Evolutionary conservation across 2,113 vertebrate genomes (phyloP).

Genomic region (Chlamydotis undulata): DNA sequence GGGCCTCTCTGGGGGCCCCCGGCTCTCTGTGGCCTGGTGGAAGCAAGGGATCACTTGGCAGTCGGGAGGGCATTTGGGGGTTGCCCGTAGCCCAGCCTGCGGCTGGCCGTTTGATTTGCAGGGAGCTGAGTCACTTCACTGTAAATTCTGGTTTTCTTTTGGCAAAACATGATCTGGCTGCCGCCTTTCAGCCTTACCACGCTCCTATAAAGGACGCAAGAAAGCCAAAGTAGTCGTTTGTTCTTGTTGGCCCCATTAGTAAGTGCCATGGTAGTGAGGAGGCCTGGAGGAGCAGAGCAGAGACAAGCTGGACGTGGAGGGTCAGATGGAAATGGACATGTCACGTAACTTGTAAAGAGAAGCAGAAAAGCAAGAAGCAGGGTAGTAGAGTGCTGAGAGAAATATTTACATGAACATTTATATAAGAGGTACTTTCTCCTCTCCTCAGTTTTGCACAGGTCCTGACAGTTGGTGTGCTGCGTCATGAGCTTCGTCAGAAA

Average conservation of each 20-base stretch:
- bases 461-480: background rate
- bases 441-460: background rate
- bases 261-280: background rate
- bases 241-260: background rate
- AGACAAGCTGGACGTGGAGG: background rate
- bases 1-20: accelerated
- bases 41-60: background rate
- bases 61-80: accelerated
- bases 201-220: accelerated
- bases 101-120: accelerated
- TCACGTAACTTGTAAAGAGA: background rate
- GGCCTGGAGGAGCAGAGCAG: background rate
- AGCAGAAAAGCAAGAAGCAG: background rate
- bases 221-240: background rate
- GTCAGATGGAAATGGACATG: background rate
- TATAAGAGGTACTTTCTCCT: background rate
- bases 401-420: background rate
- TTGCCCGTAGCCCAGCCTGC: accelerated
- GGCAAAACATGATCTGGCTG: background rate
- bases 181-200: accelerated
- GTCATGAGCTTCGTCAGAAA: background rate
- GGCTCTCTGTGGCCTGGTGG: too few relatives aligned
- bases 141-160: background rate
- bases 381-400: background rate
- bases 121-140: too few relatives aligned